A percentile compares a stretch with the other conserved stretches of the same genome.
These are phyloP conservation scores for Rhopilema esculentum DNA, from an alignment of 30 jellyfish, hydroid and myxozoan genomes.

Conservation along the genomic window DNA sequence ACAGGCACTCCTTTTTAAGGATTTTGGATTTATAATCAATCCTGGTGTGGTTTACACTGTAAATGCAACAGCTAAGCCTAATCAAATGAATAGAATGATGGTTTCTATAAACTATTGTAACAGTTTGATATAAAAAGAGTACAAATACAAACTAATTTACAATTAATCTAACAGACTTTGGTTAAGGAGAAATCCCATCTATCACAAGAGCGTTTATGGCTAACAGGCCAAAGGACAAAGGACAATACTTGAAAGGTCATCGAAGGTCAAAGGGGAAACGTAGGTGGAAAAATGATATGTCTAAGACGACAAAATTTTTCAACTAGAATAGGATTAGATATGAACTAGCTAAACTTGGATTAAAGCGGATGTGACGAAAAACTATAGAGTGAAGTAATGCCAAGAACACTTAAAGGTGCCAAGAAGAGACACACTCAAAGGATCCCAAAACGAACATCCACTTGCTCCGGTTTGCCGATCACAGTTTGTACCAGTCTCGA, in stretches of 20 bases:
- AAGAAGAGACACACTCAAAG: background rate
- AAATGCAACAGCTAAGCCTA: no score
- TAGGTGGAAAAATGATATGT: conserved; percentile 1
- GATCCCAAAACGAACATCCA: background rate
- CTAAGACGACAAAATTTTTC: background rate
- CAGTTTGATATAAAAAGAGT: no score
- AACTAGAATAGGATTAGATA: background rate
- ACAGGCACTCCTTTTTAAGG: background rate
- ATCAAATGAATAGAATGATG: no score
- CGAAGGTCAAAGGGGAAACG: conserved; percentile 12
- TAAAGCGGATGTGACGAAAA: background rate
- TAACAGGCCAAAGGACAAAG: conserved; percentile 15
- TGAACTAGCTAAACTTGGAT: background rate
- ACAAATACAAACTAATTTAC: no score
- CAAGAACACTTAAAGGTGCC: no score
- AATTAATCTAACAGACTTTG: no score
- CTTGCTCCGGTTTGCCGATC: background rate
- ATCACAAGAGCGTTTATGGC: background rate
- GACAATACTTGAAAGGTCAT: background rate
- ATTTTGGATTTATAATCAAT: background rate
- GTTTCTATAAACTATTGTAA: no score
- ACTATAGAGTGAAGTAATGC: background rate
- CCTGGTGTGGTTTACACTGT: no score
- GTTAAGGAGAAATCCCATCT: background rate
- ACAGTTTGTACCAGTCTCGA: background rate